These are phyloP conservation scores for Morus bassanus DNA, from an alignment of 2,797 vertebrate species.

Conservation along the genomic window DNA sequence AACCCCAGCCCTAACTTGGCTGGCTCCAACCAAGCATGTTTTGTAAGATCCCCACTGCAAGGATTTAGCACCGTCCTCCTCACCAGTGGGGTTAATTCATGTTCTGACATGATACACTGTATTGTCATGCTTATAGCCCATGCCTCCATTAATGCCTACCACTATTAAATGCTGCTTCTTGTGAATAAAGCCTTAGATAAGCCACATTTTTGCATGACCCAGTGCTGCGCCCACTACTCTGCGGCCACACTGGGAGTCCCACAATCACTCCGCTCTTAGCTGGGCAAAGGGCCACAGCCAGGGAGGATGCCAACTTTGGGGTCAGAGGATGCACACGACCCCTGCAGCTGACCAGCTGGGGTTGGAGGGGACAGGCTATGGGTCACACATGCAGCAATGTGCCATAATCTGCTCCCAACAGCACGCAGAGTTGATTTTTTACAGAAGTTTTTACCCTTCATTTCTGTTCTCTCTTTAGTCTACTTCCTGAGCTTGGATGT, in stretches of 20 bases:
- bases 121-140: not conserved
- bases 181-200: not conserved
- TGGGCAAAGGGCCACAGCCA: not conserved
- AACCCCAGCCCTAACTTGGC: not conserved
- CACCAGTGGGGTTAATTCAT: not conserved
- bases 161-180: not conserved
- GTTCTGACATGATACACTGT: not conserved
- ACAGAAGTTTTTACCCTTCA: not conserved
- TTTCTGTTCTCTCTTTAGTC: not conserved
- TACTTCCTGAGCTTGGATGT: not conserved
- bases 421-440: not conserved
- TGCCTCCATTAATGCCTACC: not conserved
- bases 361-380: rapidly evolving
- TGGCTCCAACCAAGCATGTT: not conserved
- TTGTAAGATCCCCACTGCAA: not conserved
- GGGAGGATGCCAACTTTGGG: not conserved
- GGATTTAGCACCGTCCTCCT: not conserved
- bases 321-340: not conserved
- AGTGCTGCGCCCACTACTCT: not conserved
- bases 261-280: rapidly evolving
- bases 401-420: not conserved
- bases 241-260: rapidly evolving
- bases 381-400: not conserved
- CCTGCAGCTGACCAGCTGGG: not conserved
- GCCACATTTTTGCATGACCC: rapidly evolving